Percentiles rank a stretch among this genome's conserved stretches.
Evolutionary conservation across 2,888 invertebrate species (phyloP).

Genomic region (Glaucopsyche alexis): DNA sequence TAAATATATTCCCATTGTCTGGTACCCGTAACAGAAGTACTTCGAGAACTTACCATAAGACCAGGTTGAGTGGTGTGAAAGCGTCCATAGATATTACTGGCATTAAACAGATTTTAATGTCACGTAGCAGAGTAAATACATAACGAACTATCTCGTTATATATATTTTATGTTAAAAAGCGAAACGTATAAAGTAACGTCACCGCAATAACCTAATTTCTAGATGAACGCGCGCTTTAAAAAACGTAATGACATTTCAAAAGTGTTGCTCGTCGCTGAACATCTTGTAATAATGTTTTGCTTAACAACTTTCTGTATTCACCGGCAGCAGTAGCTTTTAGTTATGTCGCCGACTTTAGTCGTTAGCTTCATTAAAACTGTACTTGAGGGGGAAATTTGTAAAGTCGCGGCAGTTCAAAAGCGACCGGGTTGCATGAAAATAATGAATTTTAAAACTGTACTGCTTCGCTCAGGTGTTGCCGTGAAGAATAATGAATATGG

Average conservation of each 20-base stretch:
- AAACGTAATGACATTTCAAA: not conserved
- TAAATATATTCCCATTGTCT: no score
- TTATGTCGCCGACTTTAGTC: slow-evolving; percentile 35
- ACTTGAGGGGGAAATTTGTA: slow-evolving; percentile 27
- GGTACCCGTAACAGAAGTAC: no score
- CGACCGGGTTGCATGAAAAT: slow-evolving; percentile 6
- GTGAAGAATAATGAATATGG: not conserved
- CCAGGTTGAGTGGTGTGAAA: no score
- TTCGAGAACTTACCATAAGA: no score
- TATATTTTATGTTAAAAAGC: no score
- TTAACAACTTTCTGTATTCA: slow-evolving; percentile 17
- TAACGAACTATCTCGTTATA: not conserved
- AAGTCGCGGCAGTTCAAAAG: slow-evolving; percentile 18
- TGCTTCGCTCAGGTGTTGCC: slow-evolving; percentile 1
- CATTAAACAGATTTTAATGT: not conserved
- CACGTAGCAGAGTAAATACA: not conserved
- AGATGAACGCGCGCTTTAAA: not conserved
- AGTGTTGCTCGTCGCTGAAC: slow-evolving; percentile 13
- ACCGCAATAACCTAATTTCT: slow-evolving; percentile 1
- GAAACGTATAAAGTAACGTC: no score
- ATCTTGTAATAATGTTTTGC: slow-evolving; percentile 12
- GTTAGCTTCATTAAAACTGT: slow-evolving; percentile 37
- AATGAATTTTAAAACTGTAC: not conserved
- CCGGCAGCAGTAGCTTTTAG: slow-evolving; percentile 17
- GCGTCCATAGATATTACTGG: not conserved